Evolutionary conservation across 2,113 vertebrate genomes (phyloP), one percentile per base, ranked within the genome.

Genomic region (Ageneiosus marmoratus): DNA sequence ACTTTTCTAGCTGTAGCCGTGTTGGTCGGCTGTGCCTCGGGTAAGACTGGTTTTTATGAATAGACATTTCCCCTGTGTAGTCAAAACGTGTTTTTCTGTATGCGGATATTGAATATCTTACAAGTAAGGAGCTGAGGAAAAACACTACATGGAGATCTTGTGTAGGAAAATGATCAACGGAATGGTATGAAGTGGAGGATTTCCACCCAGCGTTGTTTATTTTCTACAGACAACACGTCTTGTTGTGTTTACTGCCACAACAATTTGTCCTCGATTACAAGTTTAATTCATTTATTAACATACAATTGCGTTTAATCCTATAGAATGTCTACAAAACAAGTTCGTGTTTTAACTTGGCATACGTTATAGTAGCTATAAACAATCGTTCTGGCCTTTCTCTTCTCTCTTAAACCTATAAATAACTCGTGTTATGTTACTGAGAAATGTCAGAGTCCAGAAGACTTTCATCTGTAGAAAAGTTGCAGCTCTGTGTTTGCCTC

Each of bases 11-110:
- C 85, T 41, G 84, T 69, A 15, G 85, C 56, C 4, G 79, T 83
- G 60, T 16, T 93, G 69, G 16, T 92, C 77, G 83, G 72, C 51
- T 77, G 85, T 74, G 77, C 65, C 11, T 32, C 27, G 69, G 92
- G 76, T 78, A 78, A 60, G 56, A 15, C 24, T 78, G 5, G 12
- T 5, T 3, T 32, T 20, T 1, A 65, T 29, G 34, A 13, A 65
- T 3, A 32, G 0, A 0, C 15, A 16, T 32, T 63, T 13, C 1
- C 56, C 56, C 11, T 32, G 32, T 20, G 8, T 69, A 24, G 18
- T 67, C 16, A 18, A 4, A 41, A 37, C 4, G 6, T 20, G 0
- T 63, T 67, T 41, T 69, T 24, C 34, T 24, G 18, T 41, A 41
- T 3, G 3, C 37, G 37, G 37, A 41, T 41, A 41, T 41, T 3